Percentiles rank a stretch among this genome's conserved stretches.
Conservation (phyloP, 2,888 invertebrate species). For the Caenorhabditis parvicauda region DNA sequence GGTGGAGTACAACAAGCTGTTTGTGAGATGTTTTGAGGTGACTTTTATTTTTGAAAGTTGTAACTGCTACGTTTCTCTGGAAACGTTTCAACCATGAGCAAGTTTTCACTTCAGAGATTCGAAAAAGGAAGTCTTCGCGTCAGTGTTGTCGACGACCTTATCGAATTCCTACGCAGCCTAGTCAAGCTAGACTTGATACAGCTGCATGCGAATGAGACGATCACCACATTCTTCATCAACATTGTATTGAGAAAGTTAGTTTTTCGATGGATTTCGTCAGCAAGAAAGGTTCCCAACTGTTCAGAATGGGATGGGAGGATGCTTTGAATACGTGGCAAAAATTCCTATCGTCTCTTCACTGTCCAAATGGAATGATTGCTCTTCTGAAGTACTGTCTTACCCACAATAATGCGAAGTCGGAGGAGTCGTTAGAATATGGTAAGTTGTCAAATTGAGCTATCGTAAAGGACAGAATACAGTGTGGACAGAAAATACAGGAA, state of each 20-base stretch:
- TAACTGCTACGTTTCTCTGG: too few species aligned
- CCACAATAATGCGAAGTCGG: slow-evolving; percentile 18
- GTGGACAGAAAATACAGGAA: too few species aligned
- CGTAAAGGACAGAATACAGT: background rate
- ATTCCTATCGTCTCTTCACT: slow-evolving; percentile 39
- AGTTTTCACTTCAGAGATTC: slow-evolving; percentile 11
- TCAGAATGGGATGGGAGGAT: slow-evolving; percentile 44
- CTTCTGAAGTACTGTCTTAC: slow-evolving; percentile 26
- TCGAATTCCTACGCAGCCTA: slow-evolving; percentile 42
- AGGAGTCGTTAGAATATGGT: slow-evolving; percentile 37
- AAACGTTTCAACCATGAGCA: background rate
- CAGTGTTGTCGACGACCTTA: slow-evolving; percentile 31
- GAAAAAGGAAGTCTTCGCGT: slow-evolving; percentile 14
- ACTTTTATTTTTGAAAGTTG: background rate
- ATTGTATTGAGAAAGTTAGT: slow-evolving; percentile 30
- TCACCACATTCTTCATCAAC: slow-evolving; percentile 37
- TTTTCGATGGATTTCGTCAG: background rate
- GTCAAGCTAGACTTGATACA: slow-evolving; percentile 41
- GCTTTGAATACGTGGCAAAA: slow-evolving; percentile 50
- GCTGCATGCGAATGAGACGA: slow-evolving; percentile 41
- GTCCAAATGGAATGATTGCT: slow-evolving; percentile 47
- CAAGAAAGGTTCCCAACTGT: background rate
- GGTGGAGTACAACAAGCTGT: slow-evolving; percentile 32
- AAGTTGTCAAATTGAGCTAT: background rate
- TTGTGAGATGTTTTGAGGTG: slow-evolving; percentile 28